Percentiles rank a stretch among this genome's conserved stretches.
These are phyloP conservation scores for Formica exsecta DNA, from an alignment of 1,140 invertebrate genomes.

Conservation along the genomic window DNA sequence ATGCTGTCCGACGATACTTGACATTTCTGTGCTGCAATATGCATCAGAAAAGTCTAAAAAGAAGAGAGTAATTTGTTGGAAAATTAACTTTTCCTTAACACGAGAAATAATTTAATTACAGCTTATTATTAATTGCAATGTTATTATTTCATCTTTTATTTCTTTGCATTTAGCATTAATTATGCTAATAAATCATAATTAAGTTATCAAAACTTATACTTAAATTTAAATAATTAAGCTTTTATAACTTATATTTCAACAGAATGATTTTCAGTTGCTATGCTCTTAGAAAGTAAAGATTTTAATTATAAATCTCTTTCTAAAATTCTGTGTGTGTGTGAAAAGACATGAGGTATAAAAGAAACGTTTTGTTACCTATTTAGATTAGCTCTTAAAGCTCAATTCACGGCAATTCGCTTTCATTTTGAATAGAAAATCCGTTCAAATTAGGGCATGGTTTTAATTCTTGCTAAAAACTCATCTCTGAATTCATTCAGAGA, in stretches of 20 bases:
- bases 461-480: background rate
- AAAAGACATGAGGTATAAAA: background rate
- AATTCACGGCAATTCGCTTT: background rate
- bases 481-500: constrained; percentile 10
- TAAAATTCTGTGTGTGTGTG: background rate
- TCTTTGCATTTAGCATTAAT: background rate
- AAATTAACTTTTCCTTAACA: background rate
- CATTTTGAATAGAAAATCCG: constrained; percentile 2
- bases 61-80: constrained; percentile 6
- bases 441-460: background rate
- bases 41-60: background rate
- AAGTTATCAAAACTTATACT: background rate
- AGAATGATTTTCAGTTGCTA: background rate
- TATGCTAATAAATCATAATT: background rate
- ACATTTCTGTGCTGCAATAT: background rate
- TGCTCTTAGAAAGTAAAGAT: background rate
- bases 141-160: background rate
- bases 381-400: background rate
- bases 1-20: constrained; percentile 11
- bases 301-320: background rate
- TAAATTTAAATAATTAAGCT: too few relatives aligned
- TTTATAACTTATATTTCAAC: too few relatives aligned
- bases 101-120: background rate
- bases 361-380: constrained; percentile 7
- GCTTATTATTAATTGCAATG: background rate